These are phyloP conservation scores for Lerema accius DNA, from an alignment of 1,140 invertebrate genomes.

Conservation along the genomic window DNA sequence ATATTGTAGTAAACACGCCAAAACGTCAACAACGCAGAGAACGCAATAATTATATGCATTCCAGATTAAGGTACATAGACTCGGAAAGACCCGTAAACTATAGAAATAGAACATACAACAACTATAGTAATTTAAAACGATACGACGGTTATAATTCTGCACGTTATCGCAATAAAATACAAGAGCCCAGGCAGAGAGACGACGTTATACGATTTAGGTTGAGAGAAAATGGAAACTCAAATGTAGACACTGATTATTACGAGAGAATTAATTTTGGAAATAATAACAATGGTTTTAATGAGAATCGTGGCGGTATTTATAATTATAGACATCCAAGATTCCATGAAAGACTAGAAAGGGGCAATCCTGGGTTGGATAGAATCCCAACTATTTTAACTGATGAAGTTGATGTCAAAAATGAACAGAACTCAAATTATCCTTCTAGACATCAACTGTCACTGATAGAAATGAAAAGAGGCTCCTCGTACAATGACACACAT, in stretches of 20 bases:
- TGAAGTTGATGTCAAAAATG: constrained; percentile 18
- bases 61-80: background rate
- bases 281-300: background rate
- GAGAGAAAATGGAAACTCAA: constrained; percentile 32
- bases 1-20: constrained; percentile 58
- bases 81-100: background rate
- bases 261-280: constrained; percentile 32
- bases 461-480: constrained; percentile 42
- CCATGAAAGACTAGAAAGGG: constrained; percentile 59
- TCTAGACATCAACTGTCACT: constrained; percentile 55
- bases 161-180: constrained; percentile 14
- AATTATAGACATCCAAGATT: constrained; percentile 41
- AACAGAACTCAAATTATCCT: constrained; percentile 42
- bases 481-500: constrained; percentile 53
- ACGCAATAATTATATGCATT: background rate
- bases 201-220: constrained; percentile 31
- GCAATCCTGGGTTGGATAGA: background rate
- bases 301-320: background rate
- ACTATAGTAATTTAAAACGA: constrained; percentile 16
- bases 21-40: background rate
- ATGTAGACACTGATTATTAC: constrained; percentile 37
- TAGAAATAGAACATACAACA: constrained; percentile 2
- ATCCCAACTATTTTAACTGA: constrained; percentile 1
- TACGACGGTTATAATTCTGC: constrained; percentile 15
- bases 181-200: constrained; percentile 8